Evolutionary conservation across 2,797 vertebrate species (phyloP), one percentile per base, ranked within the genome.

Genomic region (Hyperoplus lanceolatus): DNA sequence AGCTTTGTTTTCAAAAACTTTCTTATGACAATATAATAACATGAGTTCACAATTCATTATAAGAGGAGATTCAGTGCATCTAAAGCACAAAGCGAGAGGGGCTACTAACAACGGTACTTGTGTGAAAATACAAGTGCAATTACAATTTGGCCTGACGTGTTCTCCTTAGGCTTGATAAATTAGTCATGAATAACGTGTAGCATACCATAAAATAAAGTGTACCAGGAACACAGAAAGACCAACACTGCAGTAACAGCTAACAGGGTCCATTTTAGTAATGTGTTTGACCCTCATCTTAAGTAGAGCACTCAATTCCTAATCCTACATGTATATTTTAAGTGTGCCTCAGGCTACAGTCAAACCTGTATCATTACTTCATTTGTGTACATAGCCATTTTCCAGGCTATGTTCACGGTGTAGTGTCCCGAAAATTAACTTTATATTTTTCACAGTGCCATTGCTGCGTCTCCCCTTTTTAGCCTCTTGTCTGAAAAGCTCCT

Each of bases 1-100:
- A 58, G 79, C 79, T 89, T 84, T 81, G 79, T 90, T 88, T 80
- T 62, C 56, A 49, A 61, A 87, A 86, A 88, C 66, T 79, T 91
- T 80, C 11, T 55, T 13, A 12, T 56, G 70, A 87, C 72, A 62
- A 55, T 46, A 49, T 82, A 78, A 83, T 81, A 79, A 83, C 39
- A 81, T 80, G 12, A 43, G 82, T 81, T 81, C 77, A 87, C 67
- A 79, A 70, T 77, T 65, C 50, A 86, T 86, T 85, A 77, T 55
- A 67, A 83, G 73, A 15, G 46, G 53, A 7, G 12, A 64, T 51
- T 71, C 14, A 0, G 54, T 16, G 46, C 41, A 48, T 42, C 7
- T 8, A 48, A 60, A 62, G 43, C 70, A 63, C 43, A 11, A 43
- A 51, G 36, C 3, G 49, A 68, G 46, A 64, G 21, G 39, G 29